Evolutionary conservation across 1,140 invertebrate genomes (phyloP).

Genomic region (Subanguina moxae): DNA sequence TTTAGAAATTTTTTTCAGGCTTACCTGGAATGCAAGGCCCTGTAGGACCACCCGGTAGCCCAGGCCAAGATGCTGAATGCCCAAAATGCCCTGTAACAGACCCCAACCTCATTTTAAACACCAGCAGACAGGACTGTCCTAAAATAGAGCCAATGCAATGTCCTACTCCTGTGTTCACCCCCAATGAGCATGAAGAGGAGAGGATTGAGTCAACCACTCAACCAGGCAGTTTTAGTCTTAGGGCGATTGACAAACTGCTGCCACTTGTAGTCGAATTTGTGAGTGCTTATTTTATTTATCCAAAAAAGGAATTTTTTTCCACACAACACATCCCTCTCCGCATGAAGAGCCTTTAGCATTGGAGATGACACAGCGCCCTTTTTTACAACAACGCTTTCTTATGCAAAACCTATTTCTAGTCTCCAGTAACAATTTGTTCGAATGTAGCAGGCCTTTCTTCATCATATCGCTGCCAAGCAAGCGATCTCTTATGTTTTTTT

Average conservation of each 20-base stretch:
- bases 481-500: no score
- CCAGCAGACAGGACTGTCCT: conserved; percentile 8
- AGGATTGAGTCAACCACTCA: not conserved
- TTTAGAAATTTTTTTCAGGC: not conserved
- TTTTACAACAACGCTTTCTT: no score
- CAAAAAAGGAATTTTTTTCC: no score
- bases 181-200: conserved; percentile 9
- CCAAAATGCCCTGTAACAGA: conserved; percentile 46
- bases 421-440: no score
- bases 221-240: conserved; percentile 17
- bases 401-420: no score
- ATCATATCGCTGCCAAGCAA: no score
- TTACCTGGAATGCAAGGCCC: conserved; percentile 44
- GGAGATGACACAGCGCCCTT: no score
- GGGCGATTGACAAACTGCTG: conserved; percentile 35
- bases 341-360: no score
- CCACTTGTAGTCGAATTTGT: conserved; percentile 52
- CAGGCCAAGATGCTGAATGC: conserved; percentile 47
- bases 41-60: conserved; percentile 39
- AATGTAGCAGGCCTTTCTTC: no score
- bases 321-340: no score
- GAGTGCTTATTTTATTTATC: not conserved
- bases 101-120: conserved; percentile 27
- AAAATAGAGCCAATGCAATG: conserved; percentile 37
- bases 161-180: conserved; percentile 10